phyloP scores from a whole-genome alignment of 1,140 invertebrate genomes.

The Euwallacea similis region DNA sequence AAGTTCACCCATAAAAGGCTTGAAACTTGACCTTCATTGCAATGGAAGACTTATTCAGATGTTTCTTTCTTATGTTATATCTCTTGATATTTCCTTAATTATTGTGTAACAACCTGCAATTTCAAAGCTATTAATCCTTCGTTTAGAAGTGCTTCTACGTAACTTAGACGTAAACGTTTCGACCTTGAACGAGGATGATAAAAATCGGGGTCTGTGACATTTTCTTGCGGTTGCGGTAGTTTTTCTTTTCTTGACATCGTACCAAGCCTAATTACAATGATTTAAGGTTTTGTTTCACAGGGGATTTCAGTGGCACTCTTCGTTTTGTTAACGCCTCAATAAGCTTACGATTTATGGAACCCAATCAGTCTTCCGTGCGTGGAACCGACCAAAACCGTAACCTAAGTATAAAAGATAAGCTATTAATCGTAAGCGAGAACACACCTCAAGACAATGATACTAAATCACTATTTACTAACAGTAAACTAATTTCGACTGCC shows the following conservation, averaged over 20 bases:
- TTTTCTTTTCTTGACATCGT: constrained; percentile 11
- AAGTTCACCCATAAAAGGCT: too few species aligned
- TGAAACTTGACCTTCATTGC: too few species aligned
- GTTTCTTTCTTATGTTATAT: too few species aligned
- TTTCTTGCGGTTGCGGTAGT: constrained; percentile 20
- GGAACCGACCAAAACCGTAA: too few species aligned
- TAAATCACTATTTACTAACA: constrained; percentile 1
- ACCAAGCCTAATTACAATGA: constrained; percentile 2
- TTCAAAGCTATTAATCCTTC: background rate
- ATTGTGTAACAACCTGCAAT: background rate
- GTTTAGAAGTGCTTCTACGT: background rate
- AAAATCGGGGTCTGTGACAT: constrained; percentile 20
- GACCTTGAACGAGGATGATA: constrained; percentile 8
- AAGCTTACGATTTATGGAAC: too few species aligned
- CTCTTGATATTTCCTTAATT: background rate
- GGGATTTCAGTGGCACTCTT: too few species aligned
- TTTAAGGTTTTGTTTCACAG: background rate
- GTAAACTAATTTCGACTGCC: constrained; percentile 1
- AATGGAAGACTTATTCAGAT: too few species aligned
- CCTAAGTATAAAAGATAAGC: too few species aligned
- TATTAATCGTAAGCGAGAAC: too few species aligned
- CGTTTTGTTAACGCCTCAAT: too few species aligned
- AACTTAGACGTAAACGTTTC: background rate
- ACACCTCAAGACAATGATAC: too few species aligned
- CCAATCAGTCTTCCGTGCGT: background rate